Base-by-base conservation (phyloP, 2,888 invertebrate genomes). In the Zaprionus bogoriensis region DNA sequence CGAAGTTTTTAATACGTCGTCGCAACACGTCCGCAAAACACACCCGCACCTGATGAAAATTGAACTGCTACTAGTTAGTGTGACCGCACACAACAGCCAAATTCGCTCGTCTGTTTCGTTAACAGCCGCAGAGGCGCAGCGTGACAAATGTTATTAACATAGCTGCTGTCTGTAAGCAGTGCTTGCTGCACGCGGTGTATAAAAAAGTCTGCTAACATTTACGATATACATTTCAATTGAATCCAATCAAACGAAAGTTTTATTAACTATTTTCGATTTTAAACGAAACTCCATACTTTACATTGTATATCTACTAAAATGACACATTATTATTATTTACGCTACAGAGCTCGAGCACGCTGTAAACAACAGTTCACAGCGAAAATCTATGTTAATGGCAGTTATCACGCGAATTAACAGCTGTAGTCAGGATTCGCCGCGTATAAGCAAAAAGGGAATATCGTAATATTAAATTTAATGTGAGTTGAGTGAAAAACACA, bases 1-100 rank as follows among this genome's bases (percentile, higher is more conserved):
- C 71, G 71, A 69, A 57, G 70, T 67, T 64, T 71, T 67, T 57
- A 59, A 71, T 71, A 71, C 74, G 71, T 74, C 58, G 41, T 74
- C 71, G 50, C 58, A 50, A 69, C 42, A 71, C 71, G 59, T 71
- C 69, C 69, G 64, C 52, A 74, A 64, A 69, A 65, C 60, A 32
- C 53, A 14, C 39, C 74, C 72, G 65, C 38, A 53, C 53, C 55
- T 57, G 22, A 39, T 27, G 71, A 72, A 60, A 68, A 74, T 14
- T 64, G 39, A 69, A 58, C 65, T 74, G 32, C 30, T 48, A 72
- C 72, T 72, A 48, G 14, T 12, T 9, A 54, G 52, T 74, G 74
- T 68, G 71, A 50, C 74, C 74, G 10, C 10, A 19, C 12, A 22
- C 17, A 19, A 17, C 7, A 7, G 4, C 6, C 27, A 47, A 36